Base-by-base conservation (phyloP, 2,888 invertebrate genomes). In the Apamea anceps region DNA sequence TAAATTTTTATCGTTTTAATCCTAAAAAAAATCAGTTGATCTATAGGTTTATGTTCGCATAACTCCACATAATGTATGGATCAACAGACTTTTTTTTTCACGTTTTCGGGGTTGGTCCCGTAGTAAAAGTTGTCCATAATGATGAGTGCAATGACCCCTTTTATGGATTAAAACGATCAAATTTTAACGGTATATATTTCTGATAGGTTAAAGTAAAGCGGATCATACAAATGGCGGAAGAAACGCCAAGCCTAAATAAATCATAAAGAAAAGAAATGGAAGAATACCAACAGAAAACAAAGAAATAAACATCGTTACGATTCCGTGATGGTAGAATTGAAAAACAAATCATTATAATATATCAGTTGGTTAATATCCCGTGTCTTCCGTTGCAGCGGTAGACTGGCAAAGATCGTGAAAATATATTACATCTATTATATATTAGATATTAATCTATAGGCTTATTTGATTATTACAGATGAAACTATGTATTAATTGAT, bases 341-440 rank as follows among this genome's bases (percentile, higher is more conserved):
- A 81, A 81, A 81, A 77, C 42, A 85, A 68, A 77, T 62, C 51
- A 77, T 84, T 73, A 60, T 76, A 75, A 76, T 84, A 72, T 48
- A 78, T 85, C 75, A 84, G 62, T 57, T 66, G 85, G 12, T 75
- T 85, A 72, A 81, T 66, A 78, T 57, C 15, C 62, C 75, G 81
- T 77, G 2, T 70, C 85, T 74, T 78, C 85, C 77, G 82, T 54
- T 75, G 67, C 62, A 73, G 2, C 66, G 45, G 63, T 72, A 72
- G 70, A 80, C 45, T 32, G 4, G 15, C 10, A 54, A 63, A 10
- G 13, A 75, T 70, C 13, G 21, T 48, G n/a, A 45, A 72, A 70
- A 48, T 5, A 54, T 32, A 37, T 37, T 37, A 62, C 0, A 45
- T 60, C 8, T 13, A 37, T 8, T 62, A 57, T 66, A 25, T 32